Evolutionary conservation across 2,888 invertebrate genomes (phyloP).

Genomic region (Drosophila incognita): DNA sequence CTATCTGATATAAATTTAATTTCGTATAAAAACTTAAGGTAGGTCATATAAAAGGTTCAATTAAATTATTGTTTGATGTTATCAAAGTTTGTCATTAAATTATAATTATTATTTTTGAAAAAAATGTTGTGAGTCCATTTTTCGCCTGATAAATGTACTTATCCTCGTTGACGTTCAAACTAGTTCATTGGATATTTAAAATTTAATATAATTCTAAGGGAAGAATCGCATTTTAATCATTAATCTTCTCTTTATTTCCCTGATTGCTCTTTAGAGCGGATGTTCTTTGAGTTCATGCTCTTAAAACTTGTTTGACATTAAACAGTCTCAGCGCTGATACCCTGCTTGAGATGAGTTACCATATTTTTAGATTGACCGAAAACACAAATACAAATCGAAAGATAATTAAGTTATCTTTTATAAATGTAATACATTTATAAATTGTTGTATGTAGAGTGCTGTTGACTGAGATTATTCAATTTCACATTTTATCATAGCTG

Average conservation of each 20-base stretch:
- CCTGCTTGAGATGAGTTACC: neutral
- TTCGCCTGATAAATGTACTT: neutral
- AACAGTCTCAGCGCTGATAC: conserved; percentile 5
- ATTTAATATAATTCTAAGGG: neutral
- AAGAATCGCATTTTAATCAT: no score
- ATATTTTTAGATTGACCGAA: neutral
- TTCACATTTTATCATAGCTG: neutral
- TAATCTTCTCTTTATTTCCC: neutral
- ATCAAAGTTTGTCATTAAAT: neutral
- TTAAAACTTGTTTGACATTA: conserved; percentile 37
- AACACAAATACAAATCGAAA: neutral
- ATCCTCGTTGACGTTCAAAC: neutral
- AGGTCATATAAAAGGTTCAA: neutral
- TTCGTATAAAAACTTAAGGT: neutral
- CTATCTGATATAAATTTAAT: neutral
- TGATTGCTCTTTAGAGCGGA: conserved; percentile 4
- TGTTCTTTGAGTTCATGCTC: conserved; percentile 3
- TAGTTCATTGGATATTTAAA: neutral
- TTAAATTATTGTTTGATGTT: neutral
- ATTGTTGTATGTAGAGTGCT: neutral
- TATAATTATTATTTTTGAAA: neutral
- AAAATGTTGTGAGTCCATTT: fast-evolving
- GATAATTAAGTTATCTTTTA: neutral
- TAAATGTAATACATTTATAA: neutral
- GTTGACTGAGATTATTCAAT: neutral